Evolutionary conservation across 23 tunicate species (phyloP).

Genomic region (Halocynthia roretzi): DNA sequence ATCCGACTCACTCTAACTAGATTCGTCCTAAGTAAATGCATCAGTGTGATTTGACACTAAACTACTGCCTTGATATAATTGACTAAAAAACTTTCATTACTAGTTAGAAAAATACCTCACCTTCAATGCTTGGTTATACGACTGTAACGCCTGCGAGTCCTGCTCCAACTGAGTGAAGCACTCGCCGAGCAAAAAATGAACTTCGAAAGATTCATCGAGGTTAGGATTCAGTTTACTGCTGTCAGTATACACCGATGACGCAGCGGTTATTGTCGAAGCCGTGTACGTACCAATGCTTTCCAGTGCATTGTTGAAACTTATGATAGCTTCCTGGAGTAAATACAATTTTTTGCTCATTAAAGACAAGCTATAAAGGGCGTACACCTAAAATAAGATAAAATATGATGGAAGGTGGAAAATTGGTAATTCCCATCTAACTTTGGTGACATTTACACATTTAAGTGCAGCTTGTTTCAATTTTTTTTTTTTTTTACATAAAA

Average conservation of each 20-base stretch:
- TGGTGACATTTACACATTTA: too few species aligned
- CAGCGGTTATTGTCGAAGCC: not conserved
- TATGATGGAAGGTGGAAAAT: too few species aligned
- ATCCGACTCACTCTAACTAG: not conserved
- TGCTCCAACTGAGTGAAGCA: constrained; percentile 50
- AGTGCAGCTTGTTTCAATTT: too few species aligned
- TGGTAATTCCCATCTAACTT: too few species aligned
- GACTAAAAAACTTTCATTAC: not conserved
- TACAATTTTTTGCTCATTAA: not conserved
- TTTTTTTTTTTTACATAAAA: too few species aligned
- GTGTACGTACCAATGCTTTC: constrained; percentile 21
- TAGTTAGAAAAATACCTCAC: constrained; percentile 5
- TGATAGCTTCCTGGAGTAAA: constrained; percentile 59
- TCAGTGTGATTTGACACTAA: not conserved
- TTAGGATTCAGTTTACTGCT: not conserved
- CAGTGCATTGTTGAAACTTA: constrained; percentile 51
- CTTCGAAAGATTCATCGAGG: constrained; percentile 26
- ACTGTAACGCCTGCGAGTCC: constrained; percentile 40
- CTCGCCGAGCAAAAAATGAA: constrained; percentile 76
- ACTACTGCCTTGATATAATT: not conserved
- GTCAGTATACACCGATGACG: constrained; percentile 3
- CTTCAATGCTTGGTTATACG: constrained; percentile 75
- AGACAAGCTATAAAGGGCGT: not conserved
- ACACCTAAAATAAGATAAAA: too few species aligned
- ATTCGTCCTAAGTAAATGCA: not conserved